Evolutionary conservation across 2,797 vertebrate species (phyloP).

Genomic region (Tauraco hartlaubi): DNA sequence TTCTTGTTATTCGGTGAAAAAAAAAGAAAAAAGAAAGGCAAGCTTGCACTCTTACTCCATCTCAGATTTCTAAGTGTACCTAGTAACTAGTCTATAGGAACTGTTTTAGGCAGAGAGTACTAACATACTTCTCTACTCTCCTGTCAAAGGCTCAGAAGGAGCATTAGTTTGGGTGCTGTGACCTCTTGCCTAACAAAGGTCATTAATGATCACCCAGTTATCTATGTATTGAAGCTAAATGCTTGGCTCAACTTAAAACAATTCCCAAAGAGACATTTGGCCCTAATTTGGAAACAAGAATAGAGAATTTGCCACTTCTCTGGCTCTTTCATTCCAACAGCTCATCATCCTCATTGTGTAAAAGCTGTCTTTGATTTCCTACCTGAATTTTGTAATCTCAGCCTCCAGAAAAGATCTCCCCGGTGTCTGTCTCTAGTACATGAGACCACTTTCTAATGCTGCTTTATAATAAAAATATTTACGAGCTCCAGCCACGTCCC

Average conservation of each 20-base stretch:
- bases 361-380: constrained; percentile 4
- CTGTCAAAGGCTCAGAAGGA: not conserved
- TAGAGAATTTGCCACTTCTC: not conserved
- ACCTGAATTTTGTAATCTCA: not conserved
- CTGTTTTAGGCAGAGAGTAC: not conserved
- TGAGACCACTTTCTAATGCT: not conserved
- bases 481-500: not conserved
- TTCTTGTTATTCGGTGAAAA: not conserved
- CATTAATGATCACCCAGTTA: not conserved
- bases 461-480: not conserved
- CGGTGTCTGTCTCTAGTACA: not conserved
- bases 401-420: not conserved
- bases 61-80: not conserved
- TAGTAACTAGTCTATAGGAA: not conserved
- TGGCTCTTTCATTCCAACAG: not conserved
- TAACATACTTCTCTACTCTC: not conserved
- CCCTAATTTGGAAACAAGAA: constrained; percentile 1
- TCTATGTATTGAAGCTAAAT: not conserved
- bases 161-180: not conserved
- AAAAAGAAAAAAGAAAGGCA: not conserved
- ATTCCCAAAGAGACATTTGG: not conserved
- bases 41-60: not conserved
- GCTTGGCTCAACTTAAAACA: not conserved
- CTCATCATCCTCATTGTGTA: not conserved
- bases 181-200: not conserved